Evolutionary conservation across 2,797 vertebrate genomes (phyloP).

Genomic region (Mionectes olivaceus): DNA sequence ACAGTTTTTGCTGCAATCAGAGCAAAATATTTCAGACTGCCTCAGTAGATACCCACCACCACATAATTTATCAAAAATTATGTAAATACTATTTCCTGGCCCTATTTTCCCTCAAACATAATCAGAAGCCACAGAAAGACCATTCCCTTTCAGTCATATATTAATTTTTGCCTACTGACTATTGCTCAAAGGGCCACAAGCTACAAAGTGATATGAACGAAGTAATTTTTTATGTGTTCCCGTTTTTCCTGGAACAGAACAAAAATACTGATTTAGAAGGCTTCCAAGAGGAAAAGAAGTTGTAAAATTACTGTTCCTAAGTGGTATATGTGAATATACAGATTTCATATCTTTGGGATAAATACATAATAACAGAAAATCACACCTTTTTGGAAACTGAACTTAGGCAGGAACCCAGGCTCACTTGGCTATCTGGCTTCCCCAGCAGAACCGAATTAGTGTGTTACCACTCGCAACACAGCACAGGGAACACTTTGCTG

Average conservation of each 20-base stretch:
- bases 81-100: background rate
- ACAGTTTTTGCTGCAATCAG: background rate
- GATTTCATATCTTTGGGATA: background rate
- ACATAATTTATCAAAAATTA: background rate
- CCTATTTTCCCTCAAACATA: background rate
- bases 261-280: slow-evolving; percentile 35
- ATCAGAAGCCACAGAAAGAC: slow-evolving; percentile 14
- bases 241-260: slow-evolving; percentile 20
- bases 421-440: background rate
- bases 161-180: slow-evolving; percentile 16
- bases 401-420: background rate
- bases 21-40: slow-evolving; percentile 6
- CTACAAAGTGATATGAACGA: background rate
- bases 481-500: background rate
- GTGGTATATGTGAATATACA: background rate
- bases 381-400: background rate
- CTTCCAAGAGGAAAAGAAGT: background rate
- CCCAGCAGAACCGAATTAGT: background rate
- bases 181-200: background rate
- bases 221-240: background rate
- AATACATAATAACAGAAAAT: background rate
- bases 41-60: background rate
- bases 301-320: background rate
- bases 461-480: background rate
- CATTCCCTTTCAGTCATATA: background rate